phyloP scores from a whole-genome alignment of 2,888 invertebrate genomes.

The Chymomyza caudatula region DNA sequence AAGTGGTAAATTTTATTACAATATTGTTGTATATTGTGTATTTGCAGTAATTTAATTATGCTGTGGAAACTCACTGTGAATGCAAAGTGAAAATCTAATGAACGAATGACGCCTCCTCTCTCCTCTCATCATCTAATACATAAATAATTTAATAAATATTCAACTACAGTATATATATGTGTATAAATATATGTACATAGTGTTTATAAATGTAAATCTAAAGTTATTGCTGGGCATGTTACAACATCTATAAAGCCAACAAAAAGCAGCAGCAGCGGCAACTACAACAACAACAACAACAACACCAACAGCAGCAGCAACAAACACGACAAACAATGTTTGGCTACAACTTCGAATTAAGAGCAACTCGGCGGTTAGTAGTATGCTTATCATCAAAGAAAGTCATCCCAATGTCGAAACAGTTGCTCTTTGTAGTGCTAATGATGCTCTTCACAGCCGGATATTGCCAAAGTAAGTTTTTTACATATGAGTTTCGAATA shows the following conservation, averaged over 20 bases:
- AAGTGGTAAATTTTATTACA: neutral
- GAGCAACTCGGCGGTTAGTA: constrained; percentile 14
- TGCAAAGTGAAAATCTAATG: constrained; percentile 58
- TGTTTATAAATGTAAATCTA: constrained; percentile 29
- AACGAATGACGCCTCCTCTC: constrained; percentile 28
- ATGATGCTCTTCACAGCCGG: constrained; percentile 49
- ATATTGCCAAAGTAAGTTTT: constrained; percentile 63
- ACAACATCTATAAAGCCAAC: neutral
- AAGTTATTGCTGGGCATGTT: constrained; percentile 42
- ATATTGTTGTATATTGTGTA: neutral
- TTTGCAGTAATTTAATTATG: constrained; percentile 34
- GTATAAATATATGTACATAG: constrained; percentile 5
- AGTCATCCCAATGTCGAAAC: constrained; percentile 43
- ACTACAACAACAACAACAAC: constrained; percentile 6
- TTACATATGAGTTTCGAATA: no score
- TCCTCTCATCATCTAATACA: constrained; percentile 25
- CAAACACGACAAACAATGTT: constrained; percentile 35
- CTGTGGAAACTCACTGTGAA: constrained; percentile 56
- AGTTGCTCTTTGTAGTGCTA: constrained; percentile 37
- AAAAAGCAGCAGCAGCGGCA: constrained; percentile 15
- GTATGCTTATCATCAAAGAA: neutral
- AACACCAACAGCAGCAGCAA: constrained; percentile 3
- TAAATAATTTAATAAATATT: constrained; percentile 10
- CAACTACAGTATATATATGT: constrained; percentile 11
- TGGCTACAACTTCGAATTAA: constrained; percentile 38